A percentile compares a stretch with the other conserved stretches of the same genome.
phyloP scores from a whole-genome alignment of 35 echinoderm and acorn worm genomes.

The Eucidaris tribuloides region DNA sequence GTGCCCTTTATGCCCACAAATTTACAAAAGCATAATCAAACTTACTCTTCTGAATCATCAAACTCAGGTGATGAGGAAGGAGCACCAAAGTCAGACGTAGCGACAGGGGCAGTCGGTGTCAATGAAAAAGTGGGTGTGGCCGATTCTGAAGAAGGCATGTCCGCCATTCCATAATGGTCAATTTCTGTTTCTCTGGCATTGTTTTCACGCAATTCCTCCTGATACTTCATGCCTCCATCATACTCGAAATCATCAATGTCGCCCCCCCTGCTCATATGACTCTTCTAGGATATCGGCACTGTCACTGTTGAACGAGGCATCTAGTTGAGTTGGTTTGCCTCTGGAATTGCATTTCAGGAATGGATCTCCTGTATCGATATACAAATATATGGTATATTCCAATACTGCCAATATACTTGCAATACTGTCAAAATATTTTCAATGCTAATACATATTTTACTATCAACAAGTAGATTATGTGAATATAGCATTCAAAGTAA shows the following conservation, averaged over 20 bases:
- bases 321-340: neutral
- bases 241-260: conserved; percentile 11
- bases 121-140: conserved; percentile 11
- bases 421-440: too few species aligned
- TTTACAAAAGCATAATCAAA: too few species aligned
- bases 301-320: conserved; percentile 38
- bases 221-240: neutral
- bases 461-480: too few species aligned
- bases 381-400: too few species aligned
- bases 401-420: too few species aligned
- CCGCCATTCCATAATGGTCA: too few species aligned
- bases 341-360: conserved; percentile 28
- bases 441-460: too few species aligned
- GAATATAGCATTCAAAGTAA: too few species aligned
- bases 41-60: too few species aligned
- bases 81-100: neutral
- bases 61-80: too few species aligned
- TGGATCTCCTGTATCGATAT: conserved; percentile 1
- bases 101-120: conserved; percentile 5
- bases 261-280: neutral
- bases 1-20: too few species aligned
- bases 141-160: conserved; percentile 1
- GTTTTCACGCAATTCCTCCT: neutral
- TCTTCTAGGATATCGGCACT: conserved; percentile 11
- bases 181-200: neutral